These are phyloP conservation scores for Psephotus haematonotus DNA, from an alignment of 2,113 vertebrate species.

Conservation along the genomic window DNA sequence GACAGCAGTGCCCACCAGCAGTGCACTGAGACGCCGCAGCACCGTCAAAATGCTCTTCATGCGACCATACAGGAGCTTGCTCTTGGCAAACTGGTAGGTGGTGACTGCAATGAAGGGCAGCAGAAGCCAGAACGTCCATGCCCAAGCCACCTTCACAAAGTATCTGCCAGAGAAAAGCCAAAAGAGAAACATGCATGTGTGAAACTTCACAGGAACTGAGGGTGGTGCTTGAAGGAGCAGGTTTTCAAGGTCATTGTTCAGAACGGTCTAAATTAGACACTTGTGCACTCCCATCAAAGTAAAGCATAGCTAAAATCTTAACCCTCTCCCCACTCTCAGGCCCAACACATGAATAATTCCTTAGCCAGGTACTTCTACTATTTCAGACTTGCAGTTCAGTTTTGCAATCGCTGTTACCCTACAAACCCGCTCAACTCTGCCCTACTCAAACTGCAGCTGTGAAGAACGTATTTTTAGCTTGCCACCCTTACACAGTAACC, in stretches of 20 bases:
- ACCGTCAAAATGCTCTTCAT: constrained; percentile 59
- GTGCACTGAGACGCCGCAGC: constrained; percentile 75
- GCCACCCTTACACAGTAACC: constrained; percentile 5
- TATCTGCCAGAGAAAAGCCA: constrained; percentile 79
- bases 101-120: constrained; percentile 89
- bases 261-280: background rate
- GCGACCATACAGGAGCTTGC: constrained; percentile 53
- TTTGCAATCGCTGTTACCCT: background rate
- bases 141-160: constrained; percentile 96
- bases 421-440: background rate
- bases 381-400: background rate
- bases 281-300: background rate
- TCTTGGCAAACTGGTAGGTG: constrained; percentile 62
- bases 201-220: background rate
- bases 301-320: background rate
- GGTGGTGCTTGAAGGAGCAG: background rate
- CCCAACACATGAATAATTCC: background rate
- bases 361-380: background rate
- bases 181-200: background rate
- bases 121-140: constrained; percentile 90
- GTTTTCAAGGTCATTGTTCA: background rate
- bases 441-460: constrained; percentile 12
- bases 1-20: constrained; percentile 84
- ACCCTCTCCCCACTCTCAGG: background rate
- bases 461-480: constrained; percentile 42